Conservation (phyloP, 2,113 vertebrate species). For the Elachura formosa region DNA sequence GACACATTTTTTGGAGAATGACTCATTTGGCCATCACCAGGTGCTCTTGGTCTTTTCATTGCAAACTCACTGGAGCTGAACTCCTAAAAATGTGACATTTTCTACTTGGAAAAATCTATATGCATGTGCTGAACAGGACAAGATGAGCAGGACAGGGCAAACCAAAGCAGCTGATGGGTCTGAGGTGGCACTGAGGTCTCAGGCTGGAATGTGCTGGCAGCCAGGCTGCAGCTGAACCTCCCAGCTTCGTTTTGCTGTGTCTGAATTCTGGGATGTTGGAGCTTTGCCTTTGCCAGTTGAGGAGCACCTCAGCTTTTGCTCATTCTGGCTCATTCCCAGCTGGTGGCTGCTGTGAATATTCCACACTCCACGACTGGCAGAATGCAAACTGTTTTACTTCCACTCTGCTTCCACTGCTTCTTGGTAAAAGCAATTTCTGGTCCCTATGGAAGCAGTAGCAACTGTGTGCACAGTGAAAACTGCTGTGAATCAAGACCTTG, state of each 20-base stretch:
- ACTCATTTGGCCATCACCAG: not conserved
- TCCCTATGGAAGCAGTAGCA: not conserved
- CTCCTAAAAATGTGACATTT: not conserved
- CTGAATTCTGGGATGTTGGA: not conserved
- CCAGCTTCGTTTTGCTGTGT: not conserved
- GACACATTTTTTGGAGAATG: accelerated
- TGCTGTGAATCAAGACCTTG: not conserved
- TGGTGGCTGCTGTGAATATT: not conserved
- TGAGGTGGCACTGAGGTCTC: not conserved
- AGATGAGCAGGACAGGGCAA: accelerated
- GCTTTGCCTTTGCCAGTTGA: not conserved
- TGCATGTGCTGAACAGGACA: not conserved
- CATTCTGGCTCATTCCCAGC: not conserved
- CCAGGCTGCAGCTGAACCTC: not conserved
- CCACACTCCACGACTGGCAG: not conserved
- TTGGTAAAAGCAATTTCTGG: not conserved
- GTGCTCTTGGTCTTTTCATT: not conserved
- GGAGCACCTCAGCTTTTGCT: not conserved
- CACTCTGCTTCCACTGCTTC: not conserved
- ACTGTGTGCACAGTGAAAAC: not conserved
- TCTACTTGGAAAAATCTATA: not conserved
- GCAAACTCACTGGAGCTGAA: not conserved
- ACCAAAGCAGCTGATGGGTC: not conserved
- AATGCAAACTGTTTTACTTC: not conserved
- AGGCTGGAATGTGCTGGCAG: not conserved